These are phyloP conservation scores for Caenorhabditis angaria DNA, from an alignment of 2,888 invertebrate species.

Conservation along the genomic window DNA sequence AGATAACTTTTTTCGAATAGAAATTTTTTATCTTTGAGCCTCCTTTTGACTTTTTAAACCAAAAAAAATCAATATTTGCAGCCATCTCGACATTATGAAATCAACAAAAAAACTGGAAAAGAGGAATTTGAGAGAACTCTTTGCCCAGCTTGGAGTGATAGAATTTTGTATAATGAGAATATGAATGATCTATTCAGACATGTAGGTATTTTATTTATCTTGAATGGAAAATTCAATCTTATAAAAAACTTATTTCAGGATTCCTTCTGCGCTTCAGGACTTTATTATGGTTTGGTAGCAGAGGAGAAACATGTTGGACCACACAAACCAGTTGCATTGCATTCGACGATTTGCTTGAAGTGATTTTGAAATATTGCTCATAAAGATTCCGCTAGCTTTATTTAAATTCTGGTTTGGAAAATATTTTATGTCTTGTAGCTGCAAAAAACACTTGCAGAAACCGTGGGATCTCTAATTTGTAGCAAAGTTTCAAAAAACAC, in stretches of 20 bases:
- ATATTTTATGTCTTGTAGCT: background rate
- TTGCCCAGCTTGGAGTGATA: slow-evolving; percentile 61
- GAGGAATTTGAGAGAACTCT: slow-evolving; percentile 58
- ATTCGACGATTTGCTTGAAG: slow-evolving; percentile 60
- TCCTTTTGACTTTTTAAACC: too few species aligned
- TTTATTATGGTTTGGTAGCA: slow-evolving; percentile 64
- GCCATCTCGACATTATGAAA: slow-evolving; percentile 59
- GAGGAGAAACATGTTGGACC: slow-evolving; percentile 56
- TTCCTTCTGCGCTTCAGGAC: slow-evolving; percentile 61
- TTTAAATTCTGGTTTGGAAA: background rate
- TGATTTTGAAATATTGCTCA: slow-evolving; percentile 14
- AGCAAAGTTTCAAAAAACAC: too few species aligned
- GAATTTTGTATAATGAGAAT: slow-evolving; percentile 54
- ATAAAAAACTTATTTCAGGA: slow-evolving; percentile 44
- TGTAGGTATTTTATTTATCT: slow-evolving; percentile 39
- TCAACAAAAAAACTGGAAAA: slow-evolving; percentile 44
- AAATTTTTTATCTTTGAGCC: too few species aligned
- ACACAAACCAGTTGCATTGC: slow-evolving; percentile 59
- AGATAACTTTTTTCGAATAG: background rate
- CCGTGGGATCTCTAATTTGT: too few species aligned
- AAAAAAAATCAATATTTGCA: slow-evolving; percentile 15
- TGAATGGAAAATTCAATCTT: background rate
- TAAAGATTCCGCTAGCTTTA: background rate
- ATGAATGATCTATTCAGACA: slow-evolving; percentile 62
- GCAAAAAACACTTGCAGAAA: background rate